phyloP scores from a whole-genome alignment of 2,797 vertebrate genomes.

The Myotis myotis region DNA sequence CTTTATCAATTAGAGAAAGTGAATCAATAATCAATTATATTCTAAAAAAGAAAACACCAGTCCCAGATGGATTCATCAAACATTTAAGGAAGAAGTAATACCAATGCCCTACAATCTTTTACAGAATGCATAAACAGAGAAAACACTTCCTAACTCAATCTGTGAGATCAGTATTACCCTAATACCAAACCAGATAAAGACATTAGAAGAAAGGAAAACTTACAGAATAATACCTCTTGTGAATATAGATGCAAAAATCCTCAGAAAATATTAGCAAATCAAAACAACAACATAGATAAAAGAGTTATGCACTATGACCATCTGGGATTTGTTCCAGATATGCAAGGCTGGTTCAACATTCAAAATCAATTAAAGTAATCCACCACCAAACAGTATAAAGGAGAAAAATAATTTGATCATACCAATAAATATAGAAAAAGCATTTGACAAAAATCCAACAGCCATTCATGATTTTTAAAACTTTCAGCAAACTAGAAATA shows the following conservation, averaged over 20 bases:
- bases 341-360: neutral
- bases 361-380: neutral
- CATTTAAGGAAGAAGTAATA: neutral
- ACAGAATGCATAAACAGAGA: neutral
- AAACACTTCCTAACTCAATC: neutral
- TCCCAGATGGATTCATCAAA: neutral
- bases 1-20: neutral
- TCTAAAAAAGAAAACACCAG: neutral
- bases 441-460: neutral
- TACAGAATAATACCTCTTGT: neutral
- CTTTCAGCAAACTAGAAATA: neutral
- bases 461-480: neutral
- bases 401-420: neutral
- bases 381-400: neutral
- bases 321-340: neutral
- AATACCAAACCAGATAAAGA: neutral
- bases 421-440: neutral
- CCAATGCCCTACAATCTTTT: neutral
- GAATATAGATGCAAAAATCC: neutral
- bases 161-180: neutral
- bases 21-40: neutral
- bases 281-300: neutral
- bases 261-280: neutral
- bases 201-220: neutral
- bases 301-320: neutral